A percentile compares a stretch with the other conserved stretches of the same genome.
These are phyloP conservation scores for Drymonia ruficornis DNA, from an alignment of 2,888 invertebrate genomes.

Conservation along the genomic window DNA sequence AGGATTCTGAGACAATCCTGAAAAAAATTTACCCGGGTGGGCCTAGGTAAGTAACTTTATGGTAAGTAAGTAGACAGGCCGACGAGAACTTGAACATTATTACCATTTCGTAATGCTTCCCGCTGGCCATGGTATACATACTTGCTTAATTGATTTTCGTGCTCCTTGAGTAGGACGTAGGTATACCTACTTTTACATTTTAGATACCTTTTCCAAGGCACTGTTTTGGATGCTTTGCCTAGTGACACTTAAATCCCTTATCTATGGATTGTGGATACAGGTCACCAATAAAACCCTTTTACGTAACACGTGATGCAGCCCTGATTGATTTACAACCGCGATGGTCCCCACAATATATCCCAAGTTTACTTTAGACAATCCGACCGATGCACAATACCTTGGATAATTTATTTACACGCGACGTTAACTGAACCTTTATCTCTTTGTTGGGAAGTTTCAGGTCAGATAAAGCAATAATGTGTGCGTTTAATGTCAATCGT, in stretches of 20 bases:
- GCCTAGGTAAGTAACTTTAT: too few species aligned
- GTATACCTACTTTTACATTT: too few species aligned
- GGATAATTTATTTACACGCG: conserved; percentile 79
- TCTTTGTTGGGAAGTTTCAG: conserved; percentile 74
- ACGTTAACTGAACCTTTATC: conserved; percentile 76
- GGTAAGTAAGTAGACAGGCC: too few species aligned
- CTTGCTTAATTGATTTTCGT: too few species aligned
- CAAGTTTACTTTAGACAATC: conserved; percentile 75
- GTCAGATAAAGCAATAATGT: conserved; percentile 79
- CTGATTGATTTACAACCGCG: conserved; percentile 72
- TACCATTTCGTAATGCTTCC: too few species aligned
- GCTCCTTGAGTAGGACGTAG: too few species aligned
- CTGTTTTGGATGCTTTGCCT: background rate
- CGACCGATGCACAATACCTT: conserved; percentile 62
- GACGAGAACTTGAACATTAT: too few species aligned
- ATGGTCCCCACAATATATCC: conserved; percentile 64
- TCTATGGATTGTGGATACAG: conserved; percentile 58
- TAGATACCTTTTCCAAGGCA: too few species aligned
- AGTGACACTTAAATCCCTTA: conserved; percentile 60
- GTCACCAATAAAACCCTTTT: conserved; percentile 70
- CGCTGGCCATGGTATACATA: too few species aligned
- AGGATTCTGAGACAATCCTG: too few species aligned
- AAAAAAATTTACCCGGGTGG: too few species aligned
- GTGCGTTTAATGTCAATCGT: conserved; percentile 76
- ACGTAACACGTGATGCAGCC: conserved; percentile 63